Conservation (phyloP, 2,888 invertebrate genomes). For the Drosophila kuntzei region DNA sequence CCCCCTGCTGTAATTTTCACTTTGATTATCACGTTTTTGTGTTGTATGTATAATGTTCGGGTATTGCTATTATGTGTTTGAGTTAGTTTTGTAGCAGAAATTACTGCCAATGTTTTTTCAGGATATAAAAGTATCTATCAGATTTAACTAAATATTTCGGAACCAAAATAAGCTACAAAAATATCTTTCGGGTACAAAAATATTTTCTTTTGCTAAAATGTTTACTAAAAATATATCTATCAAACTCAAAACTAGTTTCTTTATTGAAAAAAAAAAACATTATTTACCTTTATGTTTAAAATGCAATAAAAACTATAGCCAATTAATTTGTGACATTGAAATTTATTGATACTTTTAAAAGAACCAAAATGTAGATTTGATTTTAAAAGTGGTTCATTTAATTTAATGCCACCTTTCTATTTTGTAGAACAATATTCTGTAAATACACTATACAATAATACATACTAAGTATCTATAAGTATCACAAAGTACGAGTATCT, state of each 20-base stretch:
- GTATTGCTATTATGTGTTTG: not conserved
- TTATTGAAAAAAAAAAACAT: too few species aligned
- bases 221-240: too few species aligned
- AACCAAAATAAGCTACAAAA: not conserved
- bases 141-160: not conserved
- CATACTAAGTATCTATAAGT: not conserved
- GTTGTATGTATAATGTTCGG: conserved; percentile 3
- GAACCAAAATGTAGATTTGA: too few species aligned
- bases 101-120: not conserved
- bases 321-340: too few species aligned
- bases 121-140: not conserved
- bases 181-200: not conserved
- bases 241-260: too few species aligned
- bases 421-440: too few species aligned
- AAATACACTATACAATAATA: not conserved
- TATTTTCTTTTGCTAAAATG: too few species aligned
- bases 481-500: not conserved
- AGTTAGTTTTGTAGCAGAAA: not conserved
- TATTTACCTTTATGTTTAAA: too few species aligned
- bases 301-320: too few species aligned
- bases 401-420: too few species aligned
- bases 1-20: conserved; percentile 4
- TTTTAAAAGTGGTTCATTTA: too few species aligned
- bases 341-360: too few species aligned
- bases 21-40: conserved; percentile 1